A percentile compares a stretch with the other conserved stretches of the same genome.
Conservation (phyloP, 2,113 vertebrate genomes). For the Apaloderma vittatum region DNA sequence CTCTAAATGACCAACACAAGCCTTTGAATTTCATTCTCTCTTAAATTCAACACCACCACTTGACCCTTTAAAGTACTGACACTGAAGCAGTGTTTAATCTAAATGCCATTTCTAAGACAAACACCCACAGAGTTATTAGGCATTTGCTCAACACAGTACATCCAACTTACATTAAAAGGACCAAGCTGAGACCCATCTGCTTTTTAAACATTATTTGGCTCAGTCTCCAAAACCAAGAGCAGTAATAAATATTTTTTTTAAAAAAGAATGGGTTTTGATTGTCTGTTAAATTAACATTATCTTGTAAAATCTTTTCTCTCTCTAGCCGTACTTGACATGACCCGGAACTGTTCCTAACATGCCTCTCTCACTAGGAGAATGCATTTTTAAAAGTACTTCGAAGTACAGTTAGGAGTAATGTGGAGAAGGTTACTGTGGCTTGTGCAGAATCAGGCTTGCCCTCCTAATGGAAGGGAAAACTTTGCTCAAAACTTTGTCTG, state of each 20-base stretch:
- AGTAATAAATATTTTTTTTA: not conserved
- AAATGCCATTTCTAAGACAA: constrained; percentile 40
- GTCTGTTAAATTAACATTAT: not conserved
- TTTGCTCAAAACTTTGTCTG: not conserved
- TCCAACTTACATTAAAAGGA: constrained; percentile 23
- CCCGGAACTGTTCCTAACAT: not conserved
- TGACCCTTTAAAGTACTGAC: constrained; percentile 31
- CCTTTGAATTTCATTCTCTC: not conserved
- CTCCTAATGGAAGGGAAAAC: not conserved
- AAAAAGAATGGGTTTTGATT: not conserved
- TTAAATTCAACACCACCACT: not conserved
- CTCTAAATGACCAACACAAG: not conserved
- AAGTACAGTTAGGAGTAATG: not conserved
- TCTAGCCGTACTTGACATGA: not conserved
- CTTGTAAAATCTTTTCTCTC: not conserved
- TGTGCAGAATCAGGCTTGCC: not conserved
- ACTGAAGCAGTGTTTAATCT: constrained; percentile 18
- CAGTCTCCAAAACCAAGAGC: not conserved
- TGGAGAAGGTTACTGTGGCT: not conserved
- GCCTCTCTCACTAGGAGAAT: not conserved
- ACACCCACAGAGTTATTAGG: constrained; percentile 34
- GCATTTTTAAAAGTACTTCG: not conserved
- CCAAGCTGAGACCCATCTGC: constrained; percentile 56
- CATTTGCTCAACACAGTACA: constrained; percentile 43
- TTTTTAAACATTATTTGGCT: constrained; percentile 50